A percentile compares a stretch with the other conserved stretches of the same genome.
These are phyloP conservation scores for Mesoclemmys tuberculata DNA, from an alignment of 2,113 vertebrate genomes.

Conservation along the genomic window DNA sequence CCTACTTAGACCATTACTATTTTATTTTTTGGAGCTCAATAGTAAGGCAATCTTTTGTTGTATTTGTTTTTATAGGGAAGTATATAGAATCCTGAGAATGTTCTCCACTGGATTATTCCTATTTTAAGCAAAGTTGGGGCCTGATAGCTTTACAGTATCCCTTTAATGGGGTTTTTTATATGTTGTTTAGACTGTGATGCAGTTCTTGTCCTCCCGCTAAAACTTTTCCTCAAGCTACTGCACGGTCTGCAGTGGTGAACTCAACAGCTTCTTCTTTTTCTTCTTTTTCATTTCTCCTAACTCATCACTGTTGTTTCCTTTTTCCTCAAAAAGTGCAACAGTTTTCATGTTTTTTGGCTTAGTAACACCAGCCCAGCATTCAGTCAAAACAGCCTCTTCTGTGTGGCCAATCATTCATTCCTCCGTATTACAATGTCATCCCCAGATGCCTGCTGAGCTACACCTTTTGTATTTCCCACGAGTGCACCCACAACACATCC, in stretches of 20 bases:
- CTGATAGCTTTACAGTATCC: not conserved
- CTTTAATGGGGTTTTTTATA: not conserved
- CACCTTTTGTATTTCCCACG: constrained; percentile 32
- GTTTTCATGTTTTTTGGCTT: constrained; percentile 23
- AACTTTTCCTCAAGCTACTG: constrained; percentile 1
- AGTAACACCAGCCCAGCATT: constrained; percentile 3
- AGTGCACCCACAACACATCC: constrained; percentile 25
- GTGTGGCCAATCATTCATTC: constrained; percentile 41
- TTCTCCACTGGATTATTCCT: not conserved
- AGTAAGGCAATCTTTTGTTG: not conserved
- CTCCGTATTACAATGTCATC: constrained; percentile 30
- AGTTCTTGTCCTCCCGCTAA: not conserved
- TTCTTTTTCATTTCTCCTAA: constrained; percentile 18
- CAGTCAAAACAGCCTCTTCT: constrained; percentile 43
- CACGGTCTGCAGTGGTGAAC: not conserved
- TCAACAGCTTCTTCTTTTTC: constrained; percentile 15
- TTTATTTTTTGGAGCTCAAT: not conserved
- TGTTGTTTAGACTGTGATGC: not conserved
- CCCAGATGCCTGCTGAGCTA: constrained; percentile 51
- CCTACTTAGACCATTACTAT: not conserved
- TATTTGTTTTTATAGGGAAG: not conserved
- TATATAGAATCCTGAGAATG: not conserved
- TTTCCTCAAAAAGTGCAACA: not conserved
- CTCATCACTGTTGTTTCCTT: constrained; percentile 8
- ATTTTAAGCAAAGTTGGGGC: not conserved